Conservation (phyloP, 2,797 vertebrate species). For the Leucoraja ocellata region DNA sequence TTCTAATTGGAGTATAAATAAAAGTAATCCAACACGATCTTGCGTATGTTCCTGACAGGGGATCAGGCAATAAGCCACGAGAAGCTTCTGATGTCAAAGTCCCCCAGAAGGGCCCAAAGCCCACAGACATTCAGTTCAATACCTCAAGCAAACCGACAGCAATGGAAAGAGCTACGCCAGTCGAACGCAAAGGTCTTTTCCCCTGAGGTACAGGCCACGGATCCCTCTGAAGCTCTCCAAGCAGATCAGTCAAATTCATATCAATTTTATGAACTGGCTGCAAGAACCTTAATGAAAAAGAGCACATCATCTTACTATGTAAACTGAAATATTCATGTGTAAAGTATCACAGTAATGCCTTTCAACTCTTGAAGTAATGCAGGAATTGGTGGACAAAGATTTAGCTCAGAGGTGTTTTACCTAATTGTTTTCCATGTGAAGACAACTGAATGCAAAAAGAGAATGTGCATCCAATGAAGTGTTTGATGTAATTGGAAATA, state of each 20-base stretch:
- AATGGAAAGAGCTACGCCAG: constrained; percentile 89
- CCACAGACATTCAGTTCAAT: constrained; percentile 42
- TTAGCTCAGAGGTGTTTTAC: too few species aligned
- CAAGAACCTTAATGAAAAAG: constrained; percentile 67
- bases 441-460: too few species aligned
- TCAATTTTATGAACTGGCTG: constrained; percentile 90
- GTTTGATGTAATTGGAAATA: background rate
- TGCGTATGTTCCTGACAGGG: background rate
- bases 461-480: too few species aligned
- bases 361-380: background rate
- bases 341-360: background rate
- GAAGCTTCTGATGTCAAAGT: background rate
- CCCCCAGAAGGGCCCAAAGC: background rate
- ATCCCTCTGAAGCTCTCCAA: constrained; percentile 89
- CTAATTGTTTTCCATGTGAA: too few species aligned
- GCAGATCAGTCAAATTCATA: constrained; percentile 93
- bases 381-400: too few species aligned
- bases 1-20: background rate
- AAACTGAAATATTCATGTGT: background rate
- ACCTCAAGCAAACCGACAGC: constrained; percentile 92
- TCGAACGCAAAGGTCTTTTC: constrained; percentile 84
- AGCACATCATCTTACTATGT: background rate
- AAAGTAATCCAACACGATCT: background rate
- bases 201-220: constrained; percentile 93
- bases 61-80: background rate